Evolutionary conservation across 2,797 vertebrate genomes (phyloP), one percentile per base, ranked within the genome.

Genomic region (Enteromius fasciolatus): DNA sequence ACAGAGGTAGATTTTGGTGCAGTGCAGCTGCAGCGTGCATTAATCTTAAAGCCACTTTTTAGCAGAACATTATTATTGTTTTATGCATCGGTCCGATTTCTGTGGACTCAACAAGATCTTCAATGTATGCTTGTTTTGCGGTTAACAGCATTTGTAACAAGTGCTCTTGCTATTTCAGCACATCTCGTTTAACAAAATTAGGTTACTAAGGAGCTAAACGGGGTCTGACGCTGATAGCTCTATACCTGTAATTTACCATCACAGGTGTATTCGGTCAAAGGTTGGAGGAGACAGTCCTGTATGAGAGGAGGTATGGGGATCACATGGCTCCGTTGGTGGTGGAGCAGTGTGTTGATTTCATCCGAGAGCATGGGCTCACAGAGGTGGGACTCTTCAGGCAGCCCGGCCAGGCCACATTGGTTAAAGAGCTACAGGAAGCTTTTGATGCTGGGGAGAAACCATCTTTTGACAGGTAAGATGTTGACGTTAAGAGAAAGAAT

Each of bases 211-310:
- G 23, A 76, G 41, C 28, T 76, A 50, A 63, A 73, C 14, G 66
- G 15, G n/a, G 5, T 75, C 73, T 52, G 69, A 76, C 31, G 1
- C 1, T 72, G 20, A 79, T 46, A 57, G 31, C 39, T 28, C 25
- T 63, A 0, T 33, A 10, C 28, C 44, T 52, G 23, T 7, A 11
- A 52, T 73, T 64, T 70, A 78, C 44, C 67, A 39, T 33, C 72
- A 12, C 87, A 95, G 95, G 94, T 25, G 94, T 95, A 25, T 95
- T 95, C 68, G 95, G 94, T 44, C 94, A 95, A 90, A 90, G 93
- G 6, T 87, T 95, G 91, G 94, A 95, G 89, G 95, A 95, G 89
- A 95, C 94, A 0, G 93, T 95, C 57, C 83, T 94, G 75, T 95
- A 95, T 17, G 95, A 95, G 88, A 91, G 93, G 0, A 92, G 94